Base-by-base conservation (phyloP, 64 coral and sea anemone genomes). In the Anthopleura sola region DNA sequence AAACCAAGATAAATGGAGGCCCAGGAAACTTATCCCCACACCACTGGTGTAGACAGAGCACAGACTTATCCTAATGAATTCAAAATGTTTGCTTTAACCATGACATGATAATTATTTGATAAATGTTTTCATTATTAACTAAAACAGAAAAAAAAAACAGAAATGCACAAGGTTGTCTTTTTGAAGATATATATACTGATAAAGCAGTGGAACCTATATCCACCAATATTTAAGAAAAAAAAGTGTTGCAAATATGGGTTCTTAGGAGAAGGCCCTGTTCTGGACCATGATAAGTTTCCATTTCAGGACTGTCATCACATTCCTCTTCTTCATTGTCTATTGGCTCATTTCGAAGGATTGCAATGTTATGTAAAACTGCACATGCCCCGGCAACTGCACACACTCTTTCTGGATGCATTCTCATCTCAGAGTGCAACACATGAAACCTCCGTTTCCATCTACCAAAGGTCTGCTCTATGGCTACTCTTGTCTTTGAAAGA, bases 401-500 rank as follows among this genome's bases (percentile, higher is more conserved):
- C 31, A 78, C 81, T 40, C 84, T 90, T 85, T 84, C 81, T 75
- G 81, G 81, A 4, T 85, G 60, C 87, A 89, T 84, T 55, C 87
- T 60, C 13, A 90, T 51, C 32, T 90, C 82, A 19, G 81, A 84
- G 55, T 90, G 88, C 36, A 90, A 44, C 1, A 90, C 33, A 14
- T 90, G 88, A 78, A 90, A 90, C 23, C 82, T 82, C 47, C 81
- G 11, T 78, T 90, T 90, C 66, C 58, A 90, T 40, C 40, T 0
- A 36, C 88, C 88, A 90, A 90, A 90, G 18, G 82, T 84, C 53
- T 90, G 88, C 80, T 90, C 88, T 77, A 90, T 85, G 31, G 60
- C 23, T 32, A 90, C 81, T 62, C 82, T 84, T 56, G 88, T 90
- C 26, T 36, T 54, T 21, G 37, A 20, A 4, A 68, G 83, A 55